Base-by-base conservation (phyloP, 2,113 vertebrate genomes). In the Ploceus nigricollis region DNA sequence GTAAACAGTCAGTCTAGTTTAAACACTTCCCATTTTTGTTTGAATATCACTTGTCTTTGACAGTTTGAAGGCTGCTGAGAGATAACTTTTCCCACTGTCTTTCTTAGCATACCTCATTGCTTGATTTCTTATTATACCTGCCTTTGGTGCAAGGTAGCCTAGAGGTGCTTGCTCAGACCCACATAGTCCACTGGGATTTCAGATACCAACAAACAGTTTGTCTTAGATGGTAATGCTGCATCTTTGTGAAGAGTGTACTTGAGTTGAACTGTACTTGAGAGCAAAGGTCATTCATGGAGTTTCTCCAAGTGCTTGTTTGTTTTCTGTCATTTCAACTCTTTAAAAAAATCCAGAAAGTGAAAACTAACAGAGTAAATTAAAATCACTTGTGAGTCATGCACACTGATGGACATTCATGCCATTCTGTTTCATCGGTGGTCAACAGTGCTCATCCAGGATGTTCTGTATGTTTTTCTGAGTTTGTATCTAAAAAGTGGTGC, bases 231-330 rank as follows among this genome's bases (percentile, higher is more conserved):
- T 60, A 40, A 21, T 56, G 30, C 47, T 82, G 47, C 63, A 12
- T 79, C 27, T 35, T 66, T 0, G 0, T 24, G 17, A 88, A 40
- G 13, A 66, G 4, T 0, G 0, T 51, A 14, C 47, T 68, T 64
- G 44, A 80, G 39, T 30, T 89, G 60, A 73, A 73, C 54, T 50
- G 39, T 81, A 66, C 30, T 57, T 3, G 2, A 50, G 50, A 77
- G 56, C 47, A 81, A 66, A 89, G 54, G 56, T 47, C 12, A 48
- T 82, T 70, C 14, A 15, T 58, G 53, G 30, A 21, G 2, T 82
- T 91, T 89, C 15, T n/a, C 44, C 39, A 51, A 37, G 37, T 68
- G 60, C 30, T 66, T 86, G 15, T 76, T 94, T 72, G 54, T 63
- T 84, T 90, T 89, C 33, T 91, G 83, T 81, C 54, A 40, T 89